Evolutionary conservation across 2,113 vertebrate species (phyloP).

Genomic region (Corvus cornix): DNA sequence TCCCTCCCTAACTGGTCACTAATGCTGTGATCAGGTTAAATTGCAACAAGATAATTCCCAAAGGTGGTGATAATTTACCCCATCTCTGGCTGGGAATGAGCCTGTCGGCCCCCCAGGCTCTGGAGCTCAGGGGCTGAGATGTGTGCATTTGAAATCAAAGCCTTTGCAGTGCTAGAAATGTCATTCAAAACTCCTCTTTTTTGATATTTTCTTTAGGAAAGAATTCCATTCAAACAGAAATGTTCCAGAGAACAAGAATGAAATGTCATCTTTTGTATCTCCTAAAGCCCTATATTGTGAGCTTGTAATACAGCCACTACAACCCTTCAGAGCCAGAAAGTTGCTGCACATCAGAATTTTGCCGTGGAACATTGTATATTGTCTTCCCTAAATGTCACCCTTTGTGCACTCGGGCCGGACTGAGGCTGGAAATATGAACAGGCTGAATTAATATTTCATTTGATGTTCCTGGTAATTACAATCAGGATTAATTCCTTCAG

Average conservation of each 20-base stretch:
- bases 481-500: neutral
- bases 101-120: neutral
- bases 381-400: neutral
- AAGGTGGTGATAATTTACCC: neutral
- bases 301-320: neutral
- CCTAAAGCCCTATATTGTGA: neutral
- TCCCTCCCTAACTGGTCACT: neutral
- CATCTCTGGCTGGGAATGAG: neutral
- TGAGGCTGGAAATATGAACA: neutral
- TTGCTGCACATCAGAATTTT: neutral
- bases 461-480: neutral
- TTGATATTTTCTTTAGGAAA: neutral
- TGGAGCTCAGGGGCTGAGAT: neutral
- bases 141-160: slow-evolving; percentile 9
- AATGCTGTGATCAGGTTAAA: neutral
- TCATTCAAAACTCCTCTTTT: neutral
- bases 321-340: neutral
- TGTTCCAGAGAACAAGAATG: neutral
- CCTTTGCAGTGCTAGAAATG: neutral
- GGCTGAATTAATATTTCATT: neutral
- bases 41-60: neutral
- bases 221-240: slow-evolving; percentile 27
- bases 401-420: neutral
- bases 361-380: neutral
- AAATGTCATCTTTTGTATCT: slow-evolving; percentile 36